phyloP scores from a whole-genome alignment of 2,113 vertebrate genomes.

The Arizona elegans region DNA sequence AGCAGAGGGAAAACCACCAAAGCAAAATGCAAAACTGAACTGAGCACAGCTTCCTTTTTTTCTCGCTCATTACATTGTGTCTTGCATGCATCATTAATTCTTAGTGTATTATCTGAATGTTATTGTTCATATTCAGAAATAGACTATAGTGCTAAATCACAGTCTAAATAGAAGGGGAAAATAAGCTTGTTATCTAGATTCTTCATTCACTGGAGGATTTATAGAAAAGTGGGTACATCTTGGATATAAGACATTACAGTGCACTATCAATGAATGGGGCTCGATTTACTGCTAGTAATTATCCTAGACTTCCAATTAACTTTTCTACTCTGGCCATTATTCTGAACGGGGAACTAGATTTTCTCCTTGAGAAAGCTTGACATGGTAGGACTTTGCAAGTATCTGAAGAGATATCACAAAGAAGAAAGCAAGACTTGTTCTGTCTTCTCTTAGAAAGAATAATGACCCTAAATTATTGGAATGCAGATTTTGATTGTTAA shows the following conservation, averaged over 20 bases:
- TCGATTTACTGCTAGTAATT: not conserved
- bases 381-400: not conserved
- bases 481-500: not conserved
- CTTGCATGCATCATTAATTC: conserved; percentile 38
- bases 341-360: not conserved
- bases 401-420: not conserved
- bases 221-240: not conserved
- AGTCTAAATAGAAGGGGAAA: conserved; percentile 17
- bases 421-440: not conserved
- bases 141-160: conserved; percentile 31
- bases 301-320: not conserved
- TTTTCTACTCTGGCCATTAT: not conserved
- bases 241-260: not conserved
- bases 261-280: not conserved
- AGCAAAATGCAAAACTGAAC: conserved; percentile 27
- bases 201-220: not conserved
- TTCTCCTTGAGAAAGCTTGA: not conserved
- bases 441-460: not conserved
- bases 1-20: not conserved
- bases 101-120: conserved; percentile 30
- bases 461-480: not conserved
- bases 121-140: conserved; percentile 36
- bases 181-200: conserved; percentile 25
- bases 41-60: conserved; percentile 7
- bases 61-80: conserved; percentile 29